phyloP scores from a whole-genome alignment of 2,113 vertebrate species.

The Galemys pyrenaicus region DNA sequence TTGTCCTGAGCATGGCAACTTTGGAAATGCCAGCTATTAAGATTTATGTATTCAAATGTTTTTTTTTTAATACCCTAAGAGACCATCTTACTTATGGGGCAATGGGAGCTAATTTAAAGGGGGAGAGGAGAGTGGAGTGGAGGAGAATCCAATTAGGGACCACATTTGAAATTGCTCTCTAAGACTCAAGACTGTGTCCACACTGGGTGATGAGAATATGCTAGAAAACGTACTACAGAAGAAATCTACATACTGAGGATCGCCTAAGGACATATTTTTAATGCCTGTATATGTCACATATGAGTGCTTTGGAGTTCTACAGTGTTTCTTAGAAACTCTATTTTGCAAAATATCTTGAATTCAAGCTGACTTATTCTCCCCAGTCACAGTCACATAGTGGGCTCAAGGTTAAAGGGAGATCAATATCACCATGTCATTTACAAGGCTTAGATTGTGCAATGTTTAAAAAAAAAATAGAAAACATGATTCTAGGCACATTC shows the following conservation, averaged over 20 bases:
- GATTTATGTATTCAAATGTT: background rate
- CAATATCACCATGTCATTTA: background rate
- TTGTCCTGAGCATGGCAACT: background rate
- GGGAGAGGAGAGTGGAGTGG: background rate
- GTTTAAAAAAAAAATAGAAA: background rate
- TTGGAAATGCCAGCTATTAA: background rate
- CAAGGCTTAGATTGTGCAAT: background rate
- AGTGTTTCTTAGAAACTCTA: background rate
- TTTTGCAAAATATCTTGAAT: constrained; percentile 8
- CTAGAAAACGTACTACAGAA: background rate
- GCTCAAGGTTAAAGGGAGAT: background rate
- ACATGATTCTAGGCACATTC: constrained; percentile 74
- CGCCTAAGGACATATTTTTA: background rate
- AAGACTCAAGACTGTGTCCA: background rate
- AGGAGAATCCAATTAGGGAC: background rate
- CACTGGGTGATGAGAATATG: background rate
- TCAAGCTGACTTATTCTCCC: background rate
- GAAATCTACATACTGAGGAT: background rate
- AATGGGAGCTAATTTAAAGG: background rate
- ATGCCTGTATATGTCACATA: background rate
- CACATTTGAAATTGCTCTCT: background rate
- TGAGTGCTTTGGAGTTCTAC: background rate
- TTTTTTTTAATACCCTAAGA: background rate
- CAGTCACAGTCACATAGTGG: background rate
- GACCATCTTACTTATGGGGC: background rate